Evolutionary conservation across 2,888 invertebrate genomes (phyloP).

Genomic region (Melanargia galathea): DNA sequence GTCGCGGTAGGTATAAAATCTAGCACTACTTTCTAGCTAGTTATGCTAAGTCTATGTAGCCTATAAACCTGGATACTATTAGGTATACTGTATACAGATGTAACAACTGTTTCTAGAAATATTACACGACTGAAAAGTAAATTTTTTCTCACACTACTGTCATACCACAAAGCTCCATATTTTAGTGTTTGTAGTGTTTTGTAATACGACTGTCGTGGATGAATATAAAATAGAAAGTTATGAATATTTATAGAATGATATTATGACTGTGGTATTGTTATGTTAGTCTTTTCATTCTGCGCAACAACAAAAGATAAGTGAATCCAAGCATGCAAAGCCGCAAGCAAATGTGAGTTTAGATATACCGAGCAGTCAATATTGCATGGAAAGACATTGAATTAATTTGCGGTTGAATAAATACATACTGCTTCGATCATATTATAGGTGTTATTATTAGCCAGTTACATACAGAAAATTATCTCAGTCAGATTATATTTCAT

Average conservation of each 20-base stretch:
- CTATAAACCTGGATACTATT: no score
- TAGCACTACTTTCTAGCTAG: no score
- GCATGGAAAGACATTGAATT: slow-evolving; percentile 13
- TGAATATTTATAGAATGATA: neutral
- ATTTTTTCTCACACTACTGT: no score
- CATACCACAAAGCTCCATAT: no score
- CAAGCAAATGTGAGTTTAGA: slow-evolving; percentile 4
- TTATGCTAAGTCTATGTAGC: no score
- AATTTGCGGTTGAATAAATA: slow-evolving; percentile 23
- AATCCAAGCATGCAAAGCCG: slow-evolving; percentile 1
- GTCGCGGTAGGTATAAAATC: no score
- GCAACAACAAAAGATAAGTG: slow-evolving; percentile 8
- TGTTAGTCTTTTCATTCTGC: neutral
- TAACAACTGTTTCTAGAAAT: no score
- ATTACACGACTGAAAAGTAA: no score
- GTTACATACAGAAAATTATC: neutral
- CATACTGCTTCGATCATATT: neutral
- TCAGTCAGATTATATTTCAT: neutral
- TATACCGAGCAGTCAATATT: slow-evolving; percentile 14
- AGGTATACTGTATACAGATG: no score
- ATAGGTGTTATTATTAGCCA: neutral
- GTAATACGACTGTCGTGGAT: no score
- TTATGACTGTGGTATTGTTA: neutral
- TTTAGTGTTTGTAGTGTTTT: no score
- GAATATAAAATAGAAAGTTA: neutral